Evolutionary conservation across 2,888 invertebrate species (phyloP), one percentile per base, ranked within the genome.

Genomic region (Odontocolon sp.): DNA sequence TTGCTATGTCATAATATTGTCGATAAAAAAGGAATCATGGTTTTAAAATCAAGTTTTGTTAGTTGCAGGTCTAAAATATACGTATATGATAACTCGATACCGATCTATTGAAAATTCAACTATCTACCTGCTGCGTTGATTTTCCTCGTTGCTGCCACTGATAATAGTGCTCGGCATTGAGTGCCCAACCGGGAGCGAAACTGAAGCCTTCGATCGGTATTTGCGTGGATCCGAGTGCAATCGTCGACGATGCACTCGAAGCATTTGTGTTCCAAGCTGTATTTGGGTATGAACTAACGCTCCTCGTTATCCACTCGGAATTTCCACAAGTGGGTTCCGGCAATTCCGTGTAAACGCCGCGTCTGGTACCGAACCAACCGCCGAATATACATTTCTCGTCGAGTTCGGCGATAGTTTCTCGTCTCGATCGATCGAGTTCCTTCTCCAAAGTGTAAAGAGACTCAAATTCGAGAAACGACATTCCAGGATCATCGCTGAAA

Each of bases 81-180:
- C n/a, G n/a, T n/a, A n/a, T n/a, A n/a, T n/a, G n/a, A n/a, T n/a
- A n/a, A n/a, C n/a, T n/a, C n/a, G n/a, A n/a, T n/a, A n/a, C n/a
- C n/a, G n/a, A n/a, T n/a, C n/a, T n/a, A n/a, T n/a, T n/a, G n/a
- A n/a, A n/a, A n/a, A n/a, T n/a, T n/a, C n/a, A n/a, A n/a, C n/a
- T n/a, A n/a, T n/a, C n/a, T 86, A 93, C 93, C 93, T 93, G 93
- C 81, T 92, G 91, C 28, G 93, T 93, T 14, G 92, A 92, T 86
- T 92, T 93, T 56, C 93, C 93, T 18, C 92, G 92, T 61, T 91
- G 92, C 84, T 93, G 93, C 93, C 93, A 93, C 90, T 93, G 93
- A 91, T 93, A 92, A 72, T 93, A 92, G 85, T 93, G 93, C 84
- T 93, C 92, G 36, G 93, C 92, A 84, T 93, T 93, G 81, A 93